phyloP scores from a whole-genome alignment of 2,888 invertebrate species.

The Endotricha flammealis region DNA sequence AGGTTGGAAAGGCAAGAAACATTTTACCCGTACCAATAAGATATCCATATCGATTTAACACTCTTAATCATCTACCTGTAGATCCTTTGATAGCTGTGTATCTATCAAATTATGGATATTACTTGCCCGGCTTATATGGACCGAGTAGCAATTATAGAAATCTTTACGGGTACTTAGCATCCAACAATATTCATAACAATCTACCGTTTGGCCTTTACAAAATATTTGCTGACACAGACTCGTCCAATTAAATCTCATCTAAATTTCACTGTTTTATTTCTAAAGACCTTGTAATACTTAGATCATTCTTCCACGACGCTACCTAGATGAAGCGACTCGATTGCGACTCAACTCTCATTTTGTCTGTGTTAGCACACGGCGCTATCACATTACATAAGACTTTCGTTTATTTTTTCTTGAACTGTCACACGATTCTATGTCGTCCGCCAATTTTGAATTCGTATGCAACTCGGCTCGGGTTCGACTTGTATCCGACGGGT shows the following conservation, averaged over 20 bases:
- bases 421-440: too few relatives aligned
- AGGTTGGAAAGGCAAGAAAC: conserved; percentile 22
- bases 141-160: conserved; percentile 59
- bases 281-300: background rate
- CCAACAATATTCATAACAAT: conserved; percentile 82
- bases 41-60: conserved; percentile 61
- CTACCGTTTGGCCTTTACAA: conserved; percentile 82
- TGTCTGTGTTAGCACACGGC: too few relatives aligned
- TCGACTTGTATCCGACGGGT: too few relatives aligned
- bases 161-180: conserved; percentile 80
- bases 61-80: conserved; percentile 73
- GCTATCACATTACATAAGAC: too few relatives aligned
- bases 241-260: conserved; percentile 25
- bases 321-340: too few relatives aligned
- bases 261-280: background rate
- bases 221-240: conserved; percentile 61
- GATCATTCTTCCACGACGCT: too few relatives aligned
- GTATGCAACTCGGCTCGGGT: too few relatives aligned
- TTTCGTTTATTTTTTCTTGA: too few relatives aligned
- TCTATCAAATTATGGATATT: conserved; percentile 81
- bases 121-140: conserved; percentile 62
- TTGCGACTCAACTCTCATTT: too few relatives aligned
- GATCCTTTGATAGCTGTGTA: conserved; percentile 80
- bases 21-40: conserved; percentile 26
- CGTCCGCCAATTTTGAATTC: background rate